A percentile compares a stretch with the other conserved stretches of the same genome.
Evolutionary conservation across 2,888 invertebrate species (phyloP).

Genomic region (Odontothrips loti): DNA sequence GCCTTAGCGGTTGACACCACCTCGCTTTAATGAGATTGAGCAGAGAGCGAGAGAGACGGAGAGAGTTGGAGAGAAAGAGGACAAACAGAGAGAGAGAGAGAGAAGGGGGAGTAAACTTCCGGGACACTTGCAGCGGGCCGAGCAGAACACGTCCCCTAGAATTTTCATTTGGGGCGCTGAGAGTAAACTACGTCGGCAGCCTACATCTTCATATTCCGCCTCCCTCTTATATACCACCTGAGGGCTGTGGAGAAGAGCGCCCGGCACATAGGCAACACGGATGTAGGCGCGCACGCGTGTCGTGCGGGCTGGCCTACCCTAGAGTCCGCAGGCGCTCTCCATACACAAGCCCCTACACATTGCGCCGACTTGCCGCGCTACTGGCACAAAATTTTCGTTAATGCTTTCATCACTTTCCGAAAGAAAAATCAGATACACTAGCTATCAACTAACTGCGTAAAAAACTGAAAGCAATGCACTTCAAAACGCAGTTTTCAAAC

Average conservation of each 20-base stretch:
- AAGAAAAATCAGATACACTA: too few relatives aligned
- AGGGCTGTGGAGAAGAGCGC: neutral
- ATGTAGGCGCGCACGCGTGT: too few relatives aligned
- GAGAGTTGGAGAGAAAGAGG: neutral
- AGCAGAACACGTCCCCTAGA: neutral
- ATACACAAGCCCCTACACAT: too few relatives aligned
- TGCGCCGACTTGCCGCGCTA: too few relatives aligned
- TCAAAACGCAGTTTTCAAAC: too few relatives aligned
- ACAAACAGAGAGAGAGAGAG: neutral
- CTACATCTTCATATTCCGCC: neutral
- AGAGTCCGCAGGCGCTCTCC: too few relatives aligned
- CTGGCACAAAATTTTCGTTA: too few relatives aligned
- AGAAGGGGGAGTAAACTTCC: neutral
- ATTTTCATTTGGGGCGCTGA: neutral
- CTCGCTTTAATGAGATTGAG: neutral
- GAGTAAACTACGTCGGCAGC: neutral
- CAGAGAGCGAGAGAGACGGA: slow-evolving; percentile 1
- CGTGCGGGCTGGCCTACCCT: too few relatives aligned
- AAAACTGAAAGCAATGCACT: too few relatives aligned
- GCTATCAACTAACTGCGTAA: too few relatives aligned
- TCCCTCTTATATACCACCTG: neutral
- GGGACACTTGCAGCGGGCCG: neutral
- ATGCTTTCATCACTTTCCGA: too few relatives aligned
- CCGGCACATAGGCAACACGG: neutral
- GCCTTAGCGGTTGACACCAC: too few relatives aligned